These are phyloP conservation scores for Drosophila anomalata DNA, from an alignment of 2,888 invertebrate species.

Conservation along the genomic window DNA sequence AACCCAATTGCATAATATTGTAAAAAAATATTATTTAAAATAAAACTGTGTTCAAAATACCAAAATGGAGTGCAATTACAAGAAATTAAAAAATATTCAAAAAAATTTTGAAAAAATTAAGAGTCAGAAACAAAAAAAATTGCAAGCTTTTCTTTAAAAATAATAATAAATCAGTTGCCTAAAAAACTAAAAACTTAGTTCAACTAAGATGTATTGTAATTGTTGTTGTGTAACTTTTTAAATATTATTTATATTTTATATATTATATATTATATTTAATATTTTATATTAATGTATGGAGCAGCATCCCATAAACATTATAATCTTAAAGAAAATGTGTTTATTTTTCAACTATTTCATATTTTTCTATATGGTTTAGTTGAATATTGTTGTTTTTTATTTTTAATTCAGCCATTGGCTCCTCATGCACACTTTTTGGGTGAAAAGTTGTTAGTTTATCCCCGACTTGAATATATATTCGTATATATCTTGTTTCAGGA, in stretches of 20 bases:
- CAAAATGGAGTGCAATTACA: conserved; percentile 34
- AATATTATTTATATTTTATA: not conserved
- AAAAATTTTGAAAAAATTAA: not conserved
- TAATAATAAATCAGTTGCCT: conserved; percentile 15
- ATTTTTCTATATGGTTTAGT: conserved; percentile 29
- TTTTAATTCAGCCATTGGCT: conserved; percentile 25
- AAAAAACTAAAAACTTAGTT: conserved; percentile 56
- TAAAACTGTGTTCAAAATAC: conserved; percentile 72
- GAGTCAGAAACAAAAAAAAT: conserved; percentile 15
- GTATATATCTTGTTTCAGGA: not conserved
- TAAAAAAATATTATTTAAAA: conserved; percentile 44
- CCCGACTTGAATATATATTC: too few species aligned
- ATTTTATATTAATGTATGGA: not conserved
- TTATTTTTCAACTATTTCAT: conserved; percentile 29
- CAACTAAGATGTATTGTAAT: conserved; percentile 46
- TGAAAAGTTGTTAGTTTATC: conserved; percentile 22
- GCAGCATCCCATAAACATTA: conserved; percentile 3
- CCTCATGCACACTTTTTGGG: conserved; percentile 25
- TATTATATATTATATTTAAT: not conserved
- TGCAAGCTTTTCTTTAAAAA: too few species aligned
- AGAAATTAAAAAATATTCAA: not conserved
- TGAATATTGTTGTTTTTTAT: conserved; percentile 18
- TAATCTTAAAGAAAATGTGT: conserved; percentile 22
- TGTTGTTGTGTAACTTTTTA: conserved; percentile 5
- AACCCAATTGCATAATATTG: conserved; percentile 47